phyloP scores from a whole-genome alignment of 1,140 invertebrate species.

The Apis mellifera region DNA sequence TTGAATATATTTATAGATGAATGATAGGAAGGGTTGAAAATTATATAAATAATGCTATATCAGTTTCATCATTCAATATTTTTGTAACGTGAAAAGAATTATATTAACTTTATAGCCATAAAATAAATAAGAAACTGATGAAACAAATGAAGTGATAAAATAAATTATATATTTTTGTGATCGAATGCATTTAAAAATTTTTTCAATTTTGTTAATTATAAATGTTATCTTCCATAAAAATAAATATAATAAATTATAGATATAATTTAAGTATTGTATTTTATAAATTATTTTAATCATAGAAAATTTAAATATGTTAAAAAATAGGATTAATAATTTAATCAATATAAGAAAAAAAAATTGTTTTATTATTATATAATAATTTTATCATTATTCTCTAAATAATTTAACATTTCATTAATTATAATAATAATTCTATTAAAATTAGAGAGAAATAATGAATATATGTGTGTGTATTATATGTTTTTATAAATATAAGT shows the following conservation, averaged over 20 bases:
- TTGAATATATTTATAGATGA: slow-evolving; percentile 39
- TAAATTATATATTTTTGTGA: background rate
- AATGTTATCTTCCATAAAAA: slow-evolving; percentile 15
- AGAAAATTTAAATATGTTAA: slow-evolving; percentile 14
- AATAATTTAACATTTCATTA: background rate
- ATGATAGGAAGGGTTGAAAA: slow-evolving; percentile 58
- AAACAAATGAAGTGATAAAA: background rate
- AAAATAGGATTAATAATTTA: slow-evolving; percentile 24
- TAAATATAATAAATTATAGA: background rate
- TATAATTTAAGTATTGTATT: background rate
- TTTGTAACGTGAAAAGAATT: slow-evolving; percentile 2
- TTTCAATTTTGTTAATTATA: background rate
- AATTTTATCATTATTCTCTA: background rate
- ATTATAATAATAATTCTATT: background rate
- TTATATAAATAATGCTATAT: slow-evolving; percentile 56
- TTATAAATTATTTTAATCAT: background rate
- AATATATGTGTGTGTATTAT: too few species aligned
- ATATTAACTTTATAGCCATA: background rate
- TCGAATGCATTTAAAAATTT: background rate
- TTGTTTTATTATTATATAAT: background rate
- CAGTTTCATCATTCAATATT: slow-evolving; percentile 7
- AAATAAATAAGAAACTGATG: background rate
- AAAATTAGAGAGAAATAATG: too few species aligned
- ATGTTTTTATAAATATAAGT: too few species aligned
- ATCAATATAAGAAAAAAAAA: background rate